Evolutionary conservation across 2,888 invertebrate species (phyloP), one percentile per base, ranked within the genome.

Genomic region (Osmoderma eremita): DNA sequence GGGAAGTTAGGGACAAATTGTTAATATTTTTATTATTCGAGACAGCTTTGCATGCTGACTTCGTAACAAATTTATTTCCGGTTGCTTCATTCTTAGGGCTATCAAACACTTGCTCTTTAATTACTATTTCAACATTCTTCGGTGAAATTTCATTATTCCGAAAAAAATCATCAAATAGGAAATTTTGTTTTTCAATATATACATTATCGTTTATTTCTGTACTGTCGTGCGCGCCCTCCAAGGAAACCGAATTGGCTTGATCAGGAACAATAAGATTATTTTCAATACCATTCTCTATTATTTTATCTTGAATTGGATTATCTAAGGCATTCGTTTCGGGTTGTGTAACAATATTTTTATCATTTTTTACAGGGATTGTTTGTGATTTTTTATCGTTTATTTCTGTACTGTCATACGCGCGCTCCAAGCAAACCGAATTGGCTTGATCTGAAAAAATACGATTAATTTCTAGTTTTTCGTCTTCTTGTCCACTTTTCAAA

Each of bases 101-200:
- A 6, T 30, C 30, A 30, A 6, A n/a, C 13, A n/a, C 42, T 8
- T 1, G 15, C 13, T 13, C 8, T 38, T 54, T n/a, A 10, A 17
- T 54, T 20, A 36, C 15, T 18, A 5, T 1, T 3, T 20, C 20
- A 10, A 22, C 20, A 12, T 18, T 5, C 0, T n/a, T 13, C 17
- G 18, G 20, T 20, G 3, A 3, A 22, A 12, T 22, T 39, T 41
- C n/a, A 18, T 48, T 20, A 1, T 48, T 6, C 8, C 20, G 12
- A 5, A 56, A 4, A 39, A 45, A 15, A 2, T 45, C 12, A 36
- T 61, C 58, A 15, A 61, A 61, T 12, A 61, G 30, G 3, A 17
- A 24, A 22, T 58, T 58, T 20, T 58, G 58, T 10, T 12, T 15
- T 24, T 4, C 6, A 56, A 56, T 56, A 13, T 42, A 56, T 13